Evolutionary conservation across 1,140 invertebrate species (phyloP).

Genomic region (Parasteatoda tepidariorum): DNA sequence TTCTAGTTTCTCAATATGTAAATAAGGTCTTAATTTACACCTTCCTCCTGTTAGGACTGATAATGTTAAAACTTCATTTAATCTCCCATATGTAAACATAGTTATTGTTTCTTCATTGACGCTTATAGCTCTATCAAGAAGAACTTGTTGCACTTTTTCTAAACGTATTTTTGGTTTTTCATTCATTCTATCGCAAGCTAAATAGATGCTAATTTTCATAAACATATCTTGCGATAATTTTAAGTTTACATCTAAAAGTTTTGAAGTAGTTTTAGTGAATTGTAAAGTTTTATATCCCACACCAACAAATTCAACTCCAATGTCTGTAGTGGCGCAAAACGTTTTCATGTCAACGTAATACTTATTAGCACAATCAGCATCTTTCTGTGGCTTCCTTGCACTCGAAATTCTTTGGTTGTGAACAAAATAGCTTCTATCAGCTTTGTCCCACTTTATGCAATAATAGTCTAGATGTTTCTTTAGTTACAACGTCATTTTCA

Average conservation of each 20-base stretch:
- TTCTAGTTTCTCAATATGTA: constrained; percentile 4
- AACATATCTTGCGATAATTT: not conserved
- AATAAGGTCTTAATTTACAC: constrained; percentile 10
- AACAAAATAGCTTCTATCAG: too few relatives aligned
- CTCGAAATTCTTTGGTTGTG: too few relatives aligned
- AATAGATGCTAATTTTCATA: not conserved
- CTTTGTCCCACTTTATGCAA: too few relatives aligned
- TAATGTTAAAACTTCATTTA: not conserved
- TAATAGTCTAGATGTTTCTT: too few relatives aligned
- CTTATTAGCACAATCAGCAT: not conserved
- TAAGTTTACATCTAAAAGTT: not conserved
- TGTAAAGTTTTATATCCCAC: too few relatives aligned
- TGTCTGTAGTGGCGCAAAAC: not conserved
- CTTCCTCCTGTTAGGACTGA: not conserved
- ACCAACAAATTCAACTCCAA: not conserved
- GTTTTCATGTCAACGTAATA: not conserved
- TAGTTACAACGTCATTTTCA: not conserved
- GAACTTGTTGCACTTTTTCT: not conserved
- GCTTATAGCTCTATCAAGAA: not conserved
- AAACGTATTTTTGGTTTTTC: not conserved
- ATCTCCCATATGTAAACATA: not conserved
- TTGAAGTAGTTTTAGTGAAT: not conserved
- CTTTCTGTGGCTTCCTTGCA: too few relatives aligned
- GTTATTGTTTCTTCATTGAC: not conserved
- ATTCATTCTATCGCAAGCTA: not conserved